phyloP scores from a whole-genome alignment of 2,797 vertebrate genomes.

The Australoheros facetus region DNA sequence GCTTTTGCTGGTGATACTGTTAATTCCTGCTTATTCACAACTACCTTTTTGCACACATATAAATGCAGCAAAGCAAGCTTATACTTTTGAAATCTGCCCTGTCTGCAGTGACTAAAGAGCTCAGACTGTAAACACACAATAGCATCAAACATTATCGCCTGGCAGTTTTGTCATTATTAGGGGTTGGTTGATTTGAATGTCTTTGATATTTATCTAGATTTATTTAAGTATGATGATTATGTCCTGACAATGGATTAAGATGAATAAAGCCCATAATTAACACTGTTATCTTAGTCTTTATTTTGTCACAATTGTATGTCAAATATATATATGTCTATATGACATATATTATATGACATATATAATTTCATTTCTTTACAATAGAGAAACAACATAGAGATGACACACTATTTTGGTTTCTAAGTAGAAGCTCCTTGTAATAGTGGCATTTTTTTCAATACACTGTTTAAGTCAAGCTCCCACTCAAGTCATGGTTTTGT shows the following conservation, averaged over 20 bases:
- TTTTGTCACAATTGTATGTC: conserved; percentile 86
- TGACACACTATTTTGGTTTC: conserved; percentile 90
- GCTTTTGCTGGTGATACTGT: background rate
- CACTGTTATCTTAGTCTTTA: conserved; percentile 86
- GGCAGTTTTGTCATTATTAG: background rate
- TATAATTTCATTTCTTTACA: conserved; percentile 87
- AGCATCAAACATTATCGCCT: background rate
- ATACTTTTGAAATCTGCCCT: background rate
- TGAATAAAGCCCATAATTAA: conserved; percentile 59
- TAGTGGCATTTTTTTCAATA: conserved; percentile 82
- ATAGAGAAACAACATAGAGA: conserved; percentile 89
- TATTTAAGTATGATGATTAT: background rate
- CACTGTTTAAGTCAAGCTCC: conserved; percentile 80
- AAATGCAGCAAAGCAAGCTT: background rate
- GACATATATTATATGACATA: conserved; percentile 87
- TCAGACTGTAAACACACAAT: background rate
- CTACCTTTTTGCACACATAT: background rate
- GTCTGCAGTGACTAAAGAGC: background rate
- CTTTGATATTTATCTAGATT: background rate
- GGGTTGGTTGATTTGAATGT: background rate
- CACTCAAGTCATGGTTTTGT: conserved; percentile 74
- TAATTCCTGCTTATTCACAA: background rate
- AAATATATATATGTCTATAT: conserved; percentile 86
- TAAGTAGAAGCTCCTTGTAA: conserved; percentile 88
- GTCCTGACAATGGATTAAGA: conserved; percentile 47